Evolutionary conservation across 2,797 vertebrate genomes (phyloP), one percentile per base, ranked within the genome.

Genomic region (Loris lydekkerianus): DNA sequence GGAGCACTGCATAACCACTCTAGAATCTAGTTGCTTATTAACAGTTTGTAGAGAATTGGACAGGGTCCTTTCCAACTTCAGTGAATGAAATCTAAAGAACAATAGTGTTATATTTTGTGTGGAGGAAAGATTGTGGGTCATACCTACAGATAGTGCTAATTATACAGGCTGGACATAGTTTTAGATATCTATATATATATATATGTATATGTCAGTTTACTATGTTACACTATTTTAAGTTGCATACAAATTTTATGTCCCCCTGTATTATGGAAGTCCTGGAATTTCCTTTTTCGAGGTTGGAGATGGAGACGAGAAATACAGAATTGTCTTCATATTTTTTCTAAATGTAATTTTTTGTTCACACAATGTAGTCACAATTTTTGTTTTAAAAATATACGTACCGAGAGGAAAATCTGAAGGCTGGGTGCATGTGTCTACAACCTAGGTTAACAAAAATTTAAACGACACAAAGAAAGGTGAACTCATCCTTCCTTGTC

Each of bases 301-400:
- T 37, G n/a, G 46, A 75, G 7, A 15, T 73, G 23, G 27, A 85
- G 31, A 23, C 43, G 58, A 88, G 60, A 85, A 73, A 82, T 40
- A 40, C 40, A 40, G 40, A 15, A 1, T 21, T 61, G 31, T 73
- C 29, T 83, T 92, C 82, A 21, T 81, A 3, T 60, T 92, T 86
- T 95, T 70, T 43, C n/a, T 60, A 89, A 94, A 67, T 86, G 25
- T 5, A 7, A 5, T 23, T 60, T 69, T 65, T 93, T 17, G 72
- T 77, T 77, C 40, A 67, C 34, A 91, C 40, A 34, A 10, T n/a
- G 2, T 67, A 37, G 18, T 89, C 8, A 37, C 25, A 43, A 18
- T 90, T 86, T 89, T 31, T 46, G 23, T 63, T 78, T 95, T 63
- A 53, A 58, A 88, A 60, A 84, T 75, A 53, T 49, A n/a, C 20